phyloP scores from a whole-genome alignment of 2,113 vertebrate genomes.

The Hiodon alosoides region DNA sequence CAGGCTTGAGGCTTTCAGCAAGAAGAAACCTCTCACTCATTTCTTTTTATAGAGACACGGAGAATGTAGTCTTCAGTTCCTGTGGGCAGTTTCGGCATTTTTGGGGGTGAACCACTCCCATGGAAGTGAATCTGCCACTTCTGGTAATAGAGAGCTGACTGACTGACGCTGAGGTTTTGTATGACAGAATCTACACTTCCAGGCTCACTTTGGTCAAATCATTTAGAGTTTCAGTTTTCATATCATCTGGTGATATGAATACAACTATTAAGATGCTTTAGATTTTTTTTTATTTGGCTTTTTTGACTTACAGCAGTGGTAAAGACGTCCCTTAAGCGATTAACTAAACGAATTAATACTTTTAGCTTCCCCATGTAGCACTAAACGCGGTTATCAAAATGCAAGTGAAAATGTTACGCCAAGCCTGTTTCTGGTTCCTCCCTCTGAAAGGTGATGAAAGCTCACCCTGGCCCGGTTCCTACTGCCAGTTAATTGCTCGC shows the following conservation, averaged over 20 bases:
- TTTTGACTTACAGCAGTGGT: too few relatives aligned
- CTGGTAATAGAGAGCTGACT: not conserved
- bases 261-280: too few relatives aligned
- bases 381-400: not conserved
- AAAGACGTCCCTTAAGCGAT: too few relatives aligned
- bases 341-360: not conserved
- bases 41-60: not conserved
- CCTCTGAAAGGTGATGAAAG: not conserved
- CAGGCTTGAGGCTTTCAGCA: too few relatives aligned
- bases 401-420: not conserved
- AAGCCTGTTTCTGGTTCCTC: not conserved
- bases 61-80: not conserved
- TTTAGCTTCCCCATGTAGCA: not conserved
- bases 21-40: not conserved
- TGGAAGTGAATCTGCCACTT: not conserved
- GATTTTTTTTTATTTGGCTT: too few relatives aligned
- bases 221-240: slow-evolving; percentile 8
- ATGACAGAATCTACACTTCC: not conserved
- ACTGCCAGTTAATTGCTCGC: not conserved
- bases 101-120: not conserved
- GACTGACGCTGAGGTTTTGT: not conserved
- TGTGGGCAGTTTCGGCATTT: not conserved
- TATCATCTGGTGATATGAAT: not conserved
- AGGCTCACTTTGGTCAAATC: not conserved
- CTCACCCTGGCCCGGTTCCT: not conserved